Evolutionary conservation across 1,140 invertebrate genomes (phyloP).

Genomic region (Bombus confusus): DNA sequence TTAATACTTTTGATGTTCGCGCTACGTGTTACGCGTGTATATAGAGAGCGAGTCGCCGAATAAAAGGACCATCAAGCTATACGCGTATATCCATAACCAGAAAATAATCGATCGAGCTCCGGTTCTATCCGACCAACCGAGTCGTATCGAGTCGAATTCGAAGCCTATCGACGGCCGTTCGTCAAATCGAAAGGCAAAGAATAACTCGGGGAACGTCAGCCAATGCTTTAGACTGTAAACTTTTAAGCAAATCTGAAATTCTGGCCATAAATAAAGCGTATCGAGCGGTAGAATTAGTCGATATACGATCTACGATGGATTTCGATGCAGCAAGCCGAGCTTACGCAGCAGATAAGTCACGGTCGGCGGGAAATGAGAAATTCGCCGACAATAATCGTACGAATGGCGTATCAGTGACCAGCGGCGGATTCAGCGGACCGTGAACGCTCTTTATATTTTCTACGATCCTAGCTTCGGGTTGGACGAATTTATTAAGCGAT

Average conservation of each 20-base stretch:
- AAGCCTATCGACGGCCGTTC: background rate
- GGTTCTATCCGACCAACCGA: background rate
- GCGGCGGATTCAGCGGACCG: slow-evolving; percentile 10
- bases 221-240: background rate
- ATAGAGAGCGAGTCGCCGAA: background rate
- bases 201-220: background rate
- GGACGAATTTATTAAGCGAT: slow-evolving; percentile 65
- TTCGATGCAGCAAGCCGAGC: background rate
- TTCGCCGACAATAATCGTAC: slow-evolving; percentile 38
- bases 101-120: background rate
- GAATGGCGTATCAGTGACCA: slow-evolving; percentile 19
- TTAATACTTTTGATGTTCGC: background rate
- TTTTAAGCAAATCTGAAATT: background rate
- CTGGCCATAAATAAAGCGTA: background rate
- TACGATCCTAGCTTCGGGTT: background rate
- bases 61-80: background rate
- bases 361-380: slow-evolving; percentile 1
- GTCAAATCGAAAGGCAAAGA: background rate
- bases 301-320: background rate
- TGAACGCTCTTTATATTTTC: slow-evolving; percentile 37
- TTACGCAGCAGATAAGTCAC: background rate
- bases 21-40: background rate
- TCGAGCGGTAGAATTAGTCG: slow-evolving; percentile 4
- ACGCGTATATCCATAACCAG: background rate
- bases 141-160: background rate